Evolutionary conservation across 2,888 invertebrate genomes (phyloP).

Genomic region (Rhamnusium bicolor): DNA sequence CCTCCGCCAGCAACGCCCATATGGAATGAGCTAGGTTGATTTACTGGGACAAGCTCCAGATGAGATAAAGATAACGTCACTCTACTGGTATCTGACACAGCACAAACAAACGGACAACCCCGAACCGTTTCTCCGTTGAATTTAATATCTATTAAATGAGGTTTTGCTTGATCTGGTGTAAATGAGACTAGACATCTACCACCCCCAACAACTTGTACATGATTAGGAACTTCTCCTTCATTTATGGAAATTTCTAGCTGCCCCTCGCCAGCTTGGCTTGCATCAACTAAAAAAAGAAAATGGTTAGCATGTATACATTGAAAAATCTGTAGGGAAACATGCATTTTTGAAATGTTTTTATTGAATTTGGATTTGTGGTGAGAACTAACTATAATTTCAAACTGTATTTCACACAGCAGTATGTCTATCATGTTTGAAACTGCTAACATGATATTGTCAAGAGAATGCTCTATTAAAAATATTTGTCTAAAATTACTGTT

Average conservation of each 20-base stretch:
- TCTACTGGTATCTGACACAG: constrained; percentile 85
- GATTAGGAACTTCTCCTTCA: constrained; percentile 98
- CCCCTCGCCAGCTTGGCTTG: constrained; percentile 98
- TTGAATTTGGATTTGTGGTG: not conserved
- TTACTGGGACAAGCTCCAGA: constrained; percentile 89
- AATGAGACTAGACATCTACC: constrained; percentile 95
- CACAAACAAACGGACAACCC: constrained; percentile 92
- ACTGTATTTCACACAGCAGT: too few relatives aligned
- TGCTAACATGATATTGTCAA: not conserved
- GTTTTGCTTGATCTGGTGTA: constrained; percentile 91
- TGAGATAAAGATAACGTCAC: constrained; percentile 83
- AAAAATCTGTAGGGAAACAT: not conserved
- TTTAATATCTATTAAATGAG: constrained; percentile 95
- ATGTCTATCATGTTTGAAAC: too few relatives aligned
- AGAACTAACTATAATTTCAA: too few relatives aligned
- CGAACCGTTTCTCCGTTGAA: constrained; percentile 96
- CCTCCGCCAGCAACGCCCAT: constrained; percentile 84
- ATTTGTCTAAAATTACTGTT: not conserved
- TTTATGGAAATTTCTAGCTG: constrained; percentile 99
- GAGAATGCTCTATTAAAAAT: not conserved
- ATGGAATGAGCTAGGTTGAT: constrained; percentile 84
- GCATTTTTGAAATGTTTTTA: constrained; percentile 30
- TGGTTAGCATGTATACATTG: not conserved
- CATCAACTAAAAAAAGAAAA: constrained; percentile 84
- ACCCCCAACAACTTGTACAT: constrained; percentile 96